A percentile compares a stretch with the other conserved stretches of the same genome.
phyloP scores from a whole-genome alignment of 2,888 invertebrate species.

The Tupiocoris notatus region DNA sequence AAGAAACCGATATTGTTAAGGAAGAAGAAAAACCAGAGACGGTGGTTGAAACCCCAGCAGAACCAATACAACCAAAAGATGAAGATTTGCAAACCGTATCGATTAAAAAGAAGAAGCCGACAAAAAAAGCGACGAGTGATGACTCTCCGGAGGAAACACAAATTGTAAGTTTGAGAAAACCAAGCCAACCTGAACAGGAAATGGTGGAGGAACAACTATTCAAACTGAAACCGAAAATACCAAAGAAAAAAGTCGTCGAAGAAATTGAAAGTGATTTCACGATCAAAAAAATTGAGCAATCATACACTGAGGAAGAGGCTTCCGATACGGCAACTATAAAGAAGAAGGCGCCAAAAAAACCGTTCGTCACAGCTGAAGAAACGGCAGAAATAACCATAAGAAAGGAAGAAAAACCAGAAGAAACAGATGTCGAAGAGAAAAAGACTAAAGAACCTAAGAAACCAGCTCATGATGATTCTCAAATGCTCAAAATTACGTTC shows the following conservation, averaged over 20 bases:
- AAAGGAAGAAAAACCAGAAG: slow-evolving; percentile 50
- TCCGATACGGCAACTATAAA: slow-evolving; percentile 48
- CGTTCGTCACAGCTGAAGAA: slow-evolving; percentile 52
- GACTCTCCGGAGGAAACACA: slow-evolving; percentile 48
- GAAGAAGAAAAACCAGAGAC: slow-evolving; percentile 51
- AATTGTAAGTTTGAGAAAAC: slow-evolving; percentile 54
- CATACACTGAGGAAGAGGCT: slow-evolving; percentile 51
- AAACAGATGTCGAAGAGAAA: slow-evolving; percentile 45
- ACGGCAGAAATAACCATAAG: slow-evolving; percentile 53
- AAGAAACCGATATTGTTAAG: slow-evolving; percentile 49
- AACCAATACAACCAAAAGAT: slow-evolving; percentile 44
- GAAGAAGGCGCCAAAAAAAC: slow-evolving; percentile 53
- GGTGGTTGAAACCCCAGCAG: slow-evolving; percentile 44
- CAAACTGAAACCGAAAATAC: slow-evolving; percentile 44
- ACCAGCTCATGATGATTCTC: slow-evolving; percentile 49
- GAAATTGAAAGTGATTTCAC: slow-evolving; percentile 51
- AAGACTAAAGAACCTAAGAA: slow-evolving; percentile 51
- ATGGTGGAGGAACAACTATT: slow-evolving; percentile 51
- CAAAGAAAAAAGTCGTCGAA: slow-evolving; percentile 51
- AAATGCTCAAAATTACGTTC: slow-evolving; percentile 51
- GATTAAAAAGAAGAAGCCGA: slow-evolving; percentile 53
- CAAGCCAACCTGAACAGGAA: slow-evolving; percentile 49
- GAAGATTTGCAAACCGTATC: slow-evolving; percentile 52
- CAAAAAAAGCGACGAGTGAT: slow-evolving; percentile 52
- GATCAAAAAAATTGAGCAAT: slow-evolving; percentile 49